Evolutionary conservation across 2,888 invertebrate species (phyloP).

Genomic region (Drosophila neoperkinsi): DNA sequence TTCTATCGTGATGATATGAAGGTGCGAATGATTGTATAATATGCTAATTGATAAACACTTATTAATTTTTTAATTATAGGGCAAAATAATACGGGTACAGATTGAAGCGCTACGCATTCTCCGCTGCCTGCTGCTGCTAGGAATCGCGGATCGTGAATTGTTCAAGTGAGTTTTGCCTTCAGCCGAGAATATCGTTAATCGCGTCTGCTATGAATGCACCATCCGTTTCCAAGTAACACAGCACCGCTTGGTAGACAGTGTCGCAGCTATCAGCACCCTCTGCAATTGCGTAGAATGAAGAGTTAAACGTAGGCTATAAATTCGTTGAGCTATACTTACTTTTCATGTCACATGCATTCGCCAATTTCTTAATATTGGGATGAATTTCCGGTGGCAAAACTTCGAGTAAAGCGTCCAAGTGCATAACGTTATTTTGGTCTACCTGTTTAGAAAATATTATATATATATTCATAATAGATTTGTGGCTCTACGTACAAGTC

Average conservation of each 20-base stretch:
- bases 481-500: slow-evolving; percentile 70
- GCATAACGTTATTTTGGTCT: slow-evolving; percentile 73
- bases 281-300: slow-evolving; percentile 40
- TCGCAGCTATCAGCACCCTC: slow-evolving; percentile 83
- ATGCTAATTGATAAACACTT: not conserved
- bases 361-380: slow-evolving; percentile 59
- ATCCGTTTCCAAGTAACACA: slow-evolving; percentile 81
- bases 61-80: slow-evolving; percentile 61
- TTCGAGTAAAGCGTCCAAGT: slow-evolving; percentile 78
- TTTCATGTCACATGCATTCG: slow-evolving; percentile 74
- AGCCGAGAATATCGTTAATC: slow-evolving; percentile 45
- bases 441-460: slow-evolving; percentile 66
- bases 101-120: slow-evolving; percentile 86
- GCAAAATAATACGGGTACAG: slow-evolving; percentile 86
- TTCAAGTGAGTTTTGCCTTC: slow-evolving; percentile 77
- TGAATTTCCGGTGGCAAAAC: slow-evolving; percentile 79
- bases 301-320: too few relatives aligned
- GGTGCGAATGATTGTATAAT: slow-evolving; percentile 57
- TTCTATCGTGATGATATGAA: slow-evolving; percentile 81
- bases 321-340: slow-evolving; percentile 58
- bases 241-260: slow-evolving; percentile 76
- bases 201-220: slow-evolving; percentile 53
- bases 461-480: not conserved
- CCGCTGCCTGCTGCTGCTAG: slow-evolving; percentile 79
- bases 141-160: slow-evolving; percentile 72